phyloP scores from a whole-genome alignment of 2,113 vertebrate species.

The Chloroceryle aenea region DNA sequence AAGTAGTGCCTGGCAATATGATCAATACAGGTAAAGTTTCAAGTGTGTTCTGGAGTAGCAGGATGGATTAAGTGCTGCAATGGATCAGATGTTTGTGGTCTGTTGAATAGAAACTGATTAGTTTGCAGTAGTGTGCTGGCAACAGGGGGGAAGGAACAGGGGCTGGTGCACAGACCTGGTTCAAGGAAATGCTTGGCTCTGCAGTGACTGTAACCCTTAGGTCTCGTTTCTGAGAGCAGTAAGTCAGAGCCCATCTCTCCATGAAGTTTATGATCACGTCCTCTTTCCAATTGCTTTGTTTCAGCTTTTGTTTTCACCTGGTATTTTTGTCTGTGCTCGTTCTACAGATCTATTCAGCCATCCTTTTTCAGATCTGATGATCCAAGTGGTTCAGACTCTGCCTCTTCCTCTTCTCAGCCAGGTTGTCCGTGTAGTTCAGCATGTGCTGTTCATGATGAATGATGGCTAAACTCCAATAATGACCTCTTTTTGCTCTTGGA shows the following conservation, averaged over 20 bases:
- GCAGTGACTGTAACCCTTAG: rapidly evolving
- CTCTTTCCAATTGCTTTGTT: background rate
- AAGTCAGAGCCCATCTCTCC: background rate
- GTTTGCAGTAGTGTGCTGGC: background rate
- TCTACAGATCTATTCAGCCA: background rate
- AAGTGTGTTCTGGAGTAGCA: background rate
- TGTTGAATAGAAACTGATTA: background rate
- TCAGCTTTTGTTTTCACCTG: background rate
- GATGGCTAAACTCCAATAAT: background rate
- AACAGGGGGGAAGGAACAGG: background rate
- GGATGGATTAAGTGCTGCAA: background rate
- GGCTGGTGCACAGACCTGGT: background rate
- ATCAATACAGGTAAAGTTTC: slow-evolving; percentile 48
- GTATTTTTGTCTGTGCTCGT: background rate
- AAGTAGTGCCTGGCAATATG: background rate
- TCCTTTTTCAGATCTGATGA: background rate
- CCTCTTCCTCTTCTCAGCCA: background rate
- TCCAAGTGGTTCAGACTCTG: background rate
- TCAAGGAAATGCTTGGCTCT: background rate
- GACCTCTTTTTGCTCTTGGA: background rate
- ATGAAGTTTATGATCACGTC: rapidly evolving
- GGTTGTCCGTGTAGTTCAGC: background rate
- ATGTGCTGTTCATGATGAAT: background rate
- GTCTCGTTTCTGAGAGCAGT: background rate
- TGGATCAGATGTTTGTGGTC: background rate